phyloP scores from a whole-genome alignment of 2,888 invertebrate genomes.

The Phyllotreta cruciferae region DNA sequence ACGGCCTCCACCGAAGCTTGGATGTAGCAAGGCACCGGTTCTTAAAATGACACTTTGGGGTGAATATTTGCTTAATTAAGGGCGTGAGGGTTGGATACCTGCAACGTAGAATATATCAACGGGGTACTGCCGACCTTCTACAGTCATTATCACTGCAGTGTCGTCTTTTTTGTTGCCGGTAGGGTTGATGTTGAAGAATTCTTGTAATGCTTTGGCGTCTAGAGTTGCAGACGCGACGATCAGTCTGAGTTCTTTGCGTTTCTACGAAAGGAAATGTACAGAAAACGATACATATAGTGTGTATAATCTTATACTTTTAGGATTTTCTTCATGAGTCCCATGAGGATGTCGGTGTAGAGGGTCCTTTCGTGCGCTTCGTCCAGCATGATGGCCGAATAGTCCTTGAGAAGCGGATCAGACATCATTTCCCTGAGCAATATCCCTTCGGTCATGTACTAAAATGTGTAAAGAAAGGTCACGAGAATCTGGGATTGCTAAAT shows the following conservation, averaged over 20 bases:
- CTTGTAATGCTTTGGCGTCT: constrained; percentile 84
- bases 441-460: constrained; percentile 95
- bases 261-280: constrained; percentile 35
- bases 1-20: constrained; percentile 86
- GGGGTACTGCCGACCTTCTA: constrained; percentile 88
- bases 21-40: constrained; percentile 90
- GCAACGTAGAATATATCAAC: constrained; percentile 84
- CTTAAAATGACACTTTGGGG: constrained; percentile 57
- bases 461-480: constrained; percentile 1
- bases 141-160: constrained; percentile 81
- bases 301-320: constrained; percentile 65
- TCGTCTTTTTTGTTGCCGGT: constrained; percentile 62
- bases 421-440: constrained; percentile 94
- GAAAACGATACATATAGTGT: background rate
- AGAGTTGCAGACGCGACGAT: constrained; percentile 95
- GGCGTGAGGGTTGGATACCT: constrained; percentile 60
- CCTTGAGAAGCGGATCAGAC: constrained; percentile 88
- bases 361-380: constrained; percentile 97
- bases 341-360: constrained; percentile 89
- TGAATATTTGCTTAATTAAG: constrained; percentile 48
- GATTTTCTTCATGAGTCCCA: constrained; percentile 94
- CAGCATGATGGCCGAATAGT: constrained; percentile 86
- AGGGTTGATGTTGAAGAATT: constrained; percentile 74
- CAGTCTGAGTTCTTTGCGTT: constrained; percentile 77
- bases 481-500: background rate